These are phyloP conservation scores for Kryphioiulus occultus DNA, from an alignment of 2,888 invertebrate species.

Conservation along the genomic window DNA sequence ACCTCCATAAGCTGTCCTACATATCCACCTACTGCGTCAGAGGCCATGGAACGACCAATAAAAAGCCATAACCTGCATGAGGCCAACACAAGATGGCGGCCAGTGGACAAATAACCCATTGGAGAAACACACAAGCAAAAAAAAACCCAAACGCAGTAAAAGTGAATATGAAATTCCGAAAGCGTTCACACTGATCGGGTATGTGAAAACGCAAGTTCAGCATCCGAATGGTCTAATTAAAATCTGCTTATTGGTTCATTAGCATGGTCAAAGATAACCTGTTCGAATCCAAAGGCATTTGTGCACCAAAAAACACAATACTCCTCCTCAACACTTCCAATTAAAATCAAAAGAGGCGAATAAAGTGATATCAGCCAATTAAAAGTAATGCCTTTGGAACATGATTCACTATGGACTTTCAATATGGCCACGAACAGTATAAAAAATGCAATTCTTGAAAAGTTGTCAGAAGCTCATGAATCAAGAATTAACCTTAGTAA, in stretches of 20 bases:
- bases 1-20: conserved; percentile 42
- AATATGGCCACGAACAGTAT: neutral
- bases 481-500: no score
- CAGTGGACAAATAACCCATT: neutral
- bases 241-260: neutral
- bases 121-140: neutral
- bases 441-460: neutral
- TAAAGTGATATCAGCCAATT: neutral
- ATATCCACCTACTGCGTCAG: neutral
- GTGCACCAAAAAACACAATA: neutral
- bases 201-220: neutral
- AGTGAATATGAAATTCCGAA: neutral
- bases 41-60: neutral
- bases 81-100: neutral
- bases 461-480: no score
- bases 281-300: neutral
- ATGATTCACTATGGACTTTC: neutral
- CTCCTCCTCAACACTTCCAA: neutral
- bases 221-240: neutral
- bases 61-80: neutral
- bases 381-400: neutral
- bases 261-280: neutral
- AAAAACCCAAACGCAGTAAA: neutral
- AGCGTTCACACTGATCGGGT: neutral
- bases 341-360: neutral